A percentile compares a stretch with the other conserved stretches of the same genome.
phyloP scores from a whole-genome alignment of 37 sponge, comb jelly and placozoan species.

The Lycopodina hypogea region DNA sequence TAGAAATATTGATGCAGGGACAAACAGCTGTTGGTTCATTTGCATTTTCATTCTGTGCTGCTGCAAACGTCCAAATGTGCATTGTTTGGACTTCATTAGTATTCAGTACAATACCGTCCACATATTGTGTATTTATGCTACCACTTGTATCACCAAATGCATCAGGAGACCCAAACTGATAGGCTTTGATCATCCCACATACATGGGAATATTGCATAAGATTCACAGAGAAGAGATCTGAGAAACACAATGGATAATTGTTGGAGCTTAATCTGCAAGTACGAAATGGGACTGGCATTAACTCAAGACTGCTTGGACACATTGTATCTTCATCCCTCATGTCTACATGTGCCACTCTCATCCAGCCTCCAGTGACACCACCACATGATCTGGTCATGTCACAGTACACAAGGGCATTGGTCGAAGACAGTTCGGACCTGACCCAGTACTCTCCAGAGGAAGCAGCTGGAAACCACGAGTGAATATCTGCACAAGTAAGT shows the following conservation, averaged over 20 bases:
- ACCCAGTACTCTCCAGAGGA: too few species aligned
- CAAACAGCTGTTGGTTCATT: neutral
- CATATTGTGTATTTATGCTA: neutral
- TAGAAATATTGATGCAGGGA: neutral
- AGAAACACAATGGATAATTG: too few species aligned
- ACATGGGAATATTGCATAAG: neutral
- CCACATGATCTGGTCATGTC: neutral
- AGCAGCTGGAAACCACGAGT: too few species aligned
- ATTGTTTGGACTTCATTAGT: neutral
- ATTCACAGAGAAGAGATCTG: too few species aligned
- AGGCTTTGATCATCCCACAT: conserved; percentile 8
- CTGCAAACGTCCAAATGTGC: neutral
- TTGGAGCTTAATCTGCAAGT: too few species aligned
- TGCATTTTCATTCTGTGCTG: neutral
- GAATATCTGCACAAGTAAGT: too few species aligned
- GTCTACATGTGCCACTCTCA: neutral
- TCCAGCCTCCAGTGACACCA: conserved; percentile 21
- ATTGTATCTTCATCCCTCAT: neutral
- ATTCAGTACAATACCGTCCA: conserved; percentile 2
- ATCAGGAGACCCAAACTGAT: conserved; percentile 12
- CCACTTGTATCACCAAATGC: neutral
- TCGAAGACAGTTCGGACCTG: too few species aligned
- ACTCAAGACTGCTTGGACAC: too few species aligned
- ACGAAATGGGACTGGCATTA: too few species aligned
- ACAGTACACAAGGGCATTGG: too few species aligned